Evolutionary conservation across 2,888 invertebrate species (phyloP), one percentile per base, ranked within the genome.

Genomic region (Myopa testacea): DNA sequence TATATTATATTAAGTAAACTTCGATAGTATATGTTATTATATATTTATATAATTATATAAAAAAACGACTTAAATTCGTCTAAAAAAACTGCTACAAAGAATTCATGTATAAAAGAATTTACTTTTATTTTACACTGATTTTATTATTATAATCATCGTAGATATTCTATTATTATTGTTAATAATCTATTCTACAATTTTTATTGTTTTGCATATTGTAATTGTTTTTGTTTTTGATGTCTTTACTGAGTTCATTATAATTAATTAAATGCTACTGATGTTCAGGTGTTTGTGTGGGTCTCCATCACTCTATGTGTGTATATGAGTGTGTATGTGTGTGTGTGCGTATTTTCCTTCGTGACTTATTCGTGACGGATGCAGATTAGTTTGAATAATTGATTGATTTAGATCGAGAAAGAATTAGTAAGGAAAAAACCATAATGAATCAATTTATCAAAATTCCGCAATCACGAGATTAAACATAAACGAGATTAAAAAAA

Each of bases 291-390:
- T 45, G 45, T 45, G 45, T 6, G 6, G 4, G 45, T 45, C 45
- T 45, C 45, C 62, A 62, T 62, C 26, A 34, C 34, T 67, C 16
- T 67, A 16, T 16, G 67, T 40, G 40, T 67, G 38, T 45, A 38
- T n/a, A 68, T 34, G 55, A 34, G 14, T 16, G 37, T 65, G 12
- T 34, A 37, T 65, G 14, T 12, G 14, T 14, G 1, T 65, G 16
- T 37, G 65, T 65, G 12, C 10, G 38, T 38, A 7, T 37, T 26
- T 65, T 65, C 34, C 16, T 14, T 4, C 63, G 12, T 6, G 8
- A 19, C 19, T 45, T 26, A 40, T 16, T 73, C 73, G 73, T 73
- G 73, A 73, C 63, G 73, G 73, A 62, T 73, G 50, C 26, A 45
- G 16, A 58, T 55, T 45, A 40, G 10, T 73, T 63, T 26, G 50